phyloP scores from a whole-genome alignment of 2,113 vertebrate genomes.

The Ondatra zibethicus region DNA sequence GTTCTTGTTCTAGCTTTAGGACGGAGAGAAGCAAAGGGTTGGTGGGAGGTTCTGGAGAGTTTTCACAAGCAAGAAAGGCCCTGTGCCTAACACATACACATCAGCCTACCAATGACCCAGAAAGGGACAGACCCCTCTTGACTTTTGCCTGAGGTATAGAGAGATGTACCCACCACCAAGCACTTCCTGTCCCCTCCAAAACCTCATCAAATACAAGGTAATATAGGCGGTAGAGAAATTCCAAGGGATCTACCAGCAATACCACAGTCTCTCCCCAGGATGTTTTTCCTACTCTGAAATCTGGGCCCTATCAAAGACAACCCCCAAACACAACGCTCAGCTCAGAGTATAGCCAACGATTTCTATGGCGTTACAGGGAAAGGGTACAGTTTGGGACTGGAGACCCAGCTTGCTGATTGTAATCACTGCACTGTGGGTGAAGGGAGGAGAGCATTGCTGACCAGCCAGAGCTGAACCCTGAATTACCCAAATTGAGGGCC shows the following conservation, averaged over 20 bases:
- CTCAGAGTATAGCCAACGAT: neutral
- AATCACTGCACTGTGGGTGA: neutral
- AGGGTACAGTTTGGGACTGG: neutral
- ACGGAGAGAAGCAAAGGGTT: neutral
- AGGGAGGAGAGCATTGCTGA: neutral
- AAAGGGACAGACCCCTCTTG: neutral
- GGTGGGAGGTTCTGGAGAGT: neutral
- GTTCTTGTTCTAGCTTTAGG: neutral
- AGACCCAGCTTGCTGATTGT: neutral
- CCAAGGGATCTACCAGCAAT: neutral
- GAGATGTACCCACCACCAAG: neutral
- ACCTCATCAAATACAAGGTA: neutral
- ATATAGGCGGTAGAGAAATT: neutral
- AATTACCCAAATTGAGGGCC: neutral
- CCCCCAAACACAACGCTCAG: neutral
- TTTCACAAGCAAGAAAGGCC: neutral
- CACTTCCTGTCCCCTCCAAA: fast-evolving
- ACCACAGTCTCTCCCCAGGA: neutral
- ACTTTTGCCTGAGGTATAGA: neutral
- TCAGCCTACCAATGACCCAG: neutral
- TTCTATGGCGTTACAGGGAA: neutral
- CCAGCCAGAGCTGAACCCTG: neutral
- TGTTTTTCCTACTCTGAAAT: neutral
- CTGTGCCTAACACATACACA: neutral
- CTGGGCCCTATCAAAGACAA: neutral